phyloP scores from a whole-genome alignment of 2,888 invertebrate genomes.

The Ptilodon capucinus region DNA sequence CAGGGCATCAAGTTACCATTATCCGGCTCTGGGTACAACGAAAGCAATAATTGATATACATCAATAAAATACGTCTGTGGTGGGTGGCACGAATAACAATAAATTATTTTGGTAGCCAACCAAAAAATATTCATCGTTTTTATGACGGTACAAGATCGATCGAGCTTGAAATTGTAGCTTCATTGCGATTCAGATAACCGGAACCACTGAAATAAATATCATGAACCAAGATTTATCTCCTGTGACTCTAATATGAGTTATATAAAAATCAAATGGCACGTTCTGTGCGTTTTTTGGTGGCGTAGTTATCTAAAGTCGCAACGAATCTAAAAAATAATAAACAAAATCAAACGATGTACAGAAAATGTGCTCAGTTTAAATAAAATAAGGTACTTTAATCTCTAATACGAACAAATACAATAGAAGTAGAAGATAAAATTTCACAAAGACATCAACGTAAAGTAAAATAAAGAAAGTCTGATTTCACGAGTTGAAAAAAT shows the following conservation, averaged over 20 bases:
- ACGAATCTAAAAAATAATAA: neutral
- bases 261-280: no score
- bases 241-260: no score
- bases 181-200: neutral
- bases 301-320: neutral
- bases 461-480: neutral
- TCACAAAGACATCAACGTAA: neutral
- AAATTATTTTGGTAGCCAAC: constrained; percentile 2
- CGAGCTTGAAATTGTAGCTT: constrained; percentile 4
- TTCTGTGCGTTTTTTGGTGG: no score
- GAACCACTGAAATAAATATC: neutral
- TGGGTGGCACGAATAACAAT: constrained; percentile 1
- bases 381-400: neutral
- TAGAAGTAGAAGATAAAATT: neutral
- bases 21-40: no score
- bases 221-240: no score
- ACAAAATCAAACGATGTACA: neutral
- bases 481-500: neutral
- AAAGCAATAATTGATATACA: no score
- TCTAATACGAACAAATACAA: neutral
- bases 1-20: no score
- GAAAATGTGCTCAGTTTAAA: neutral
- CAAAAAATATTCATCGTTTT: neutral
- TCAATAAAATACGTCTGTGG: neutral
- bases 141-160: constrained; percentile 1